These are phyloP conservation scores for Cebidichthys violaceus DNA, from an alignment of 2,113 vertebrate genomes.

Conservation along the genomic window DNA sequence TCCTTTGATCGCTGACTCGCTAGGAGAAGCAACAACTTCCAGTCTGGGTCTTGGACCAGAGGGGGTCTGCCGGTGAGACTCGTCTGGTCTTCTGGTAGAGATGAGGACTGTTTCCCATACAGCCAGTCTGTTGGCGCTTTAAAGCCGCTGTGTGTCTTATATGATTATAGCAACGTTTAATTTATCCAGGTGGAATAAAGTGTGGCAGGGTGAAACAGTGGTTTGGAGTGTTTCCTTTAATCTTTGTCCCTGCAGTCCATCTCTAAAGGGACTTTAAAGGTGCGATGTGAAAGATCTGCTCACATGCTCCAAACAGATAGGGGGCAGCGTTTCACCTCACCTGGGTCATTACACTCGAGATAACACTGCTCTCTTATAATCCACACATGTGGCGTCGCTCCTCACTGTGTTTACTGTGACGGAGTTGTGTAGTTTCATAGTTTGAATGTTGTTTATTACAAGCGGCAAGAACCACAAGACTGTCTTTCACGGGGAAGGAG, in stretches of 20 bases:
- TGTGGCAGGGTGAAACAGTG: neutral
- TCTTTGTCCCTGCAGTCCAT: neutral
- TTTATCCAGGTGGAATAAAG: neutral
- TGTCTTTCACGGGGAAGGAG: too few relatives aligned
- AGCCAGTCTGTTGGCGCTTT: neutral
- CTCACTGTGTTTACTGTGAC: neutral
- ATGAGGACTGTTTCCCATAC: neutral
- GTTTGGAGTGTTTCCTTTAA: neutral
- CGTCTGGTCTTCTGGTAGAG: neutral
- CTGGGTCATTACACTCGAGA: neutral
- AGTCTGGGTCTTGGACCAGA: conserved; percentile 5
- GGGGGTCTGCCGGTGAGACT: neutral
- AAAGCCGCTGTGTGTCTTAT: neutral
- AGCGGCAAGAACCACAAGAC: too few relatives aligned
- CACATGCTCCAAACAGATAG: neutral
- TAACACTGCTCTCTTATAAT: neutral
- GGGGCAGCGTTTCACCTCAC: neutral
- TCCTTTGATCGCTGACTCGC: conserved; percentile 60
- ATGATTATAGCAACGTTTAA: neutral
- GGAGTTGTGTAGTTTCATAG: too few relatives aligned
- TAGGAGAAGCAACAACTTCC: conserved; percentile 56
- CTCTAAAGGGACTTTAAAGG: neutral
- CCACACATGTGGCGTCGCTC: neutral
- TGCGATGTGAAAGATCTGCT: neutral
- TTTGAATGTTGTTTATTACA: too few relatives aligned